Base-by-base conservation (phyloP, 2,888 invertebrate species). In the Phasia obesa region DNA sequence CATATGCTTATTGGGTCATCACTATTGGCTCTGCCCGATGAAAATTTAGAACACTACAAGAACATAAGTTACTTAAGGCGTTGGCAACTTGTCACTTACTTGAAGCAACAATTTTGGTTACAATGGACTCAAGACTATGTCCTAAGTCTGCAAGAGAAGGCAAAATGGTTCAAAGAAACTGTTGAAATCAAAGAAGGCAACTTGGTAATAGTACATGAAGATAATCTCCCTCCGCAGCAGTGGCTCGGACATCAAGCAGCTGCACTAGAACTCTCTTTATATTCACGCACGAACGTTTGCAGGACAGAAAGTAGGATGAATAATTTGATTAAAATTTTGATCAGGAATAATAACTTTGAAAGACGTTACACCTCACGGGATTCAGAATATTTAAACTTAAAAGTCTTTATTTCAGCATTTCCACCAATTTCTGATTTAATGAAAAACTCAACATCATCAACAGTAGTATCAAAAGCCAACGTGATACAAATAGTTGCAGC, bases 131-230 rank as follows among this genome's bases (percentile, higher is more conserved):
- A 76, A 13, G 84, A 85, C 19, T 81, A 84, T n/a, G 17, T 85
- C 9, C 35, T 76, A 19, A 67, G 9, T 4, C 21, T 85, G 11
- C 83, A 81, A 67, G 64, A 78, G 51, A 70, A 47, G 3, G 17
- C 69, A 5, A 79, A 81, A 53, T 81, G 79, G 84, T 27, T 71
- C 13, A 73, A 78, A 19, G 21, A 2, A 85, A 83, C 31, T 27
- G 27, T 27, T 27, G 27, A 27, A 27, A 74, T 85, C 13, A 23
- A 73, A 23, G 55, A 79, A 49, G 84, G 70, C 7, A 38, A 71
- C 17, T 19, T 86, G 4, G 84, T 84, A 3, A 60, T 84, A 9
- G 51, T 85, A 2, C 84, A 84, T 51, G 79, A 85, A 49, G 81
- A 85, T 27, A 27, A 27, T 27, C 27, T 27, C 27, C 27, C 27